These are phyloP conservation scores for Psittacula cyanocephala DNA, from an alignment of 2,113 vertebrate species.

Conservation along the genomic window DNA sequence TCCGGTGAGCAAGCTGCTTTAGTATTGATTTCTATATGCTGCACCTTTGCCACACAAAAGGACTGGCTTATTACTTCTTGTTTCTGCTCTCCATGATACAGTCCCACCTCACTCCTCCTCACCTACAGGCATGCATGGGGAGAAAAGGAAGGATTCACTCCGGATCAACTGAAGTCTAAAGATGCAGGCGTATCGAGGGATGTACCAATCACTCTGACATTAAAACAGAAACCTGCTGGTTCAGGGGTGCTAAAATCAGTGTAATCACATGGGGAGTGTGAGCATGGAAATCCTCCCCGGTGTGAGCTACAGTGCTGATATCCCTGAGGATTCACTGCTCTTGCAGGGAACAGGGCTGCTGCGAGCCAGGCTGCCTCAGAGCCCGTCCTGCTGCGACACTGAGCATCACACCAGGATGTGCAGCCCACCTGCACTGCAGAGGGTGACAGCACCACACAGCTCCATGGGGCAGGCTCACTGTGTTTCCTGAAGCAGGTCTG, in stretches of 20 bases:
- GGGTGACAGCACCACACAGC: accelerated
- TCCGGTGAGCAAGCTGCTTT: neutral
- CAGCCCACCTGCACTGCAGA: accelerated
- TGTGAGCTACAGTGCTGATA: accelerated
- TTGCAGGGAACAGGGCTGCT: neutral
- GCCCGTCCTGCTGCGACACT: accelerated
- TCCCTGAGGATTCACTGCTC: accelerated
- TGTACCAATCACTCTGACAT: accelerated
- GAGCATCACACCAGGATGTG: accelerated
- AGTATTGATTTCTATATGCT: neutral
- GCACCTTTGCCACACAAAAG: neutral
- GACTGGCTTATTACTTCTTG: neutral
- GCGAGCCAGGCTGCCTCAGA: accelerated
- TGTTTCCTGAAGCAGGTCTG: neutral
- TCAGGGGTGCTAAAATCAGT: neutral
- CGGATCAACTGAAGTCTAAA: neutral
- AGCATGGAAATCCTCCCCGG: neutral
- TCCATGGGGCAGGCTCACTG: accelerated
- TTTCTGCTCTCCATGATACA: neutral
- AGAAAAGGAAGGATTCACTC: neutral
- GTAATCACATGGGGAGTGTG: accelerated
- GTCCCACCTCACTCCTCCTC: neutral
- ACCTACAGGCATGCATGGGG: accelerated
- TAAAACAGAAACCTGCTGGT: neutral
- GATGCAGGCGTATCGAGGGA: neutral